These are phyloP conservation scores for Sus cebifrons DNA, from an alignment of 2,797 vertebrate species.

Conservation along the genomic window DNA sequence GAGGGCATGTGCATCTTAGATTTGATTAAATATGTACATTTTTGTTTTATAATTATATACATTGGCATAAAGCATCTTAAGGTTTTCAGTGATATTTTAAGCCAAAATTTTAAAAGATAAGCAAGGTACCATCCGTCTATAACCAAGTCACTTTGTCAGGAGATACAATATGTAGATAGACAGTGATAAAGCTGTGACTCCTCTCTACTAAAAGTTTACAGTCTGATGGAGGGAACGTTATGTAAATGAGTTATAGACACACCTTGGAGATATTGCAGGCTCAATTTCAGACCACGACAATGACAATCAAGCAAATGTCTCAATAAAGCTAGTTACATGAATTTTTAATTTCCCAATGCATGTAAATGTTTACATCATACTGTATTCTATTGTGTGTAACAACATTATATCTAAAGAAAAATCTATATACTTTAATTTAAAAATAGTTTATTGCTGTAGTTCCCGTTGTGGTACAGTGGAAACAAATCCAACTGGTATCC, in stretches of 20 bases:
- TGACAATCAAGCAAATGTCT: too few species aligned
- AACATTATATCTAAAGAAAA: too few species aligned
- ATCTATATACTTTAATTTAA: too few species aligned
- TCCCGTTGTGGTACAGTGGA: too few species aligned
- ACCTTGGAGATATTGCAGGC: too few species aligned
- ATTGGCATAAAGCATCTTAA: background rate
- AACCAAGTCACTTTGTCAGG: background rate
- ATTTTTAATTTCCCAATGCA: too few species aligned
- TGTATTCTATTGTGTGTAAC: too few species aligned
- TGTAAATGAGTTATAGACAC: background rate
- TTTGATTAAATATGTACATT: background rate
- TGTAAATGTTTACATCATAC: too few species aligned
- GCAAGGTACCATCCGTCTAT: background rate
- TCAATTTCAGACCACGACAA: too few species aligned
- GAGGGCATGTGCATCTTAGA: background rate
- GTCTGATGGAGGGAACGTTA: background rate
- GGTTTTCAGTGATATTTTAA: background rate
- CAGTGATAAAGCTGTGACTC: background rate
- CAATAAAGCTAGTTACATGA: too few species aligned
- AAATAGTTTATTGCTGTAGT: too few species aligned
- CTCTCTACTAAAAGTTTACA: background rate
- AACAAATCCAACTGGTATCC: too few species aligned
- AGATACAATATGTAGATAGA: background rate
- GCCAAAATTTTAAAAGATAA: background rate
- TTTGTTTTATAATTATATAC: background rate